Evolutionary conservation across 2,113 vertebrate genomes (phyloP).

Genomic region (Perca flavescens): DNA sequence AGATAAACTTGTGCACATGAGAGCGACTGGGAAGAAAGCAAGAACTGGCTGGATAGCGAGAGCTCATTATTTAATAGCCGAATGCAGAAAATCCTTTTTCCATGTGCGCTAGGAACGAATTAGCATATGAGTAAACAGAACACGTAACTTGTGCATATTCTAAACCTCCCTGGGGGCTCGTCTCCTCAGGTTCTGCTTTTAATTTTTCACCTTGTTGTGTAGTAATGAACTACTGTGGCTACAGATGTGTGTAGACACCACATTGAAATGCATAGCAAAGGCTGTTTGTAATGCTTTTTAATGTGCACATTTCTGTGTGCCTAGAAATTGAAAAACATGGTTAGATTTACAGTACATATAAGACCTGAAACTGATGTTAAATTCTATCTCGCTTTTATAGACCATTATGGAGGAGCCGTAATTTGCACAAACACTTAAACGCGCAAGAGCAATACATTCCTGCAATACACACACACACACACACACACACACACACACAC

Average conservation of each 20-base stretch:
- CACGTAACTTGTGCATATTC: constrained; percentile 55
- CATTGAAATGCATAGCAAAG: constrained; percentile 13
- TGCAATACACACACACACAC: neutral
- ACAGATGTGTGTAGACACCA: constrained; percentile 31
- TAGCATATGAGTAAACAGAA: constrained; percentile 72
- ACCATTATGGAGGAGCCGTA: neutral
- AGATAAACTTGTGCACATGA: constrained; percentile 17
- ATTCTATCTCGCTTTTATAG: neutral
- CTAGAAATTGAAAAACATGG: neutral
- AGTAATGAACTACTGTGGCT: constrained; percentile 47
- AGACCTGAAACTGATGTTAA: neutral
- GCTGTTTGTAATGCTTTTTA: neutral
- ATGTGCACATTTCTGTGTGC: neutral
- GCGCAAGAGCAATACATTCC: neutral
- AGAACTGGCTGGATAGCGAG: constrained; percentile 54
- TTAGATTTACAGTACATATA: neutral
- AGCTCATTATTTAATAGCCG: constrained; percentile 68
- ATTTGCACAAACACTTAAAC: neutral
- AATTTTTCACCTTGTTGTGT: constrained; percentile 54
- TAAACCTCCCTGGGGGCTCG: constrained; percentile 39
- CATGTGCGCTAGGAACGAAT: constrained; percentile 61
- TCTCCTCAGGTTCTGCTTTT: constrained; percentile 52
- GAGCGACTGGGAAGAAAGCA: constrained; percentile 16
- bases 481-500: no score
- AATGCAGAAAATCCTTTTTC: constrained; percentile 67